These are phyloP conservation scores for Ptychobarbus kaznakovi DNA, from an alignment of 2,797 vertebrate genomes.

Conservation along the genomic window DNA sequence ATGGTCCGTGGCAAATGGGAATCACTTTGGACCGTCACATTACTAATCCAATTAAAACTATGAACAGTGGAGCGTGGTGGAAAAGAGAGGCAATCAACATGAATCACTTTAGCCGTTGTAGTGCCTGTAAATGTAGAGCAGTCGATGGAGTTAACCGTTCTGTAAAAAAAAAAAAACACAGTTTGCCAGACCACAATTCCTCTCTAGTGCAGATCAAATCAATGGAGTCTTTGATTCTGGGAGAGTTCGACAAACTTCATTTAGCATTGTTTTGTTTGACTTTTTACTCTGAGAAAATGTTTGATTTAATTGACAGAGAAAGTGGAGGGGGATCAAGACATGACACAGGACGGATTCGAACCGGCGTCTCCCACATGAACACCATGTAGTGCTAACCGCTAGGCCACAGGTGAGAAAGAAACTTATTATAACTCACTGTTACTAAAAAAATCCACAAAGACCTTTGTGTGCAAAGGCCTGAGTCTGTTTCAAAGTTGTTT, in stretches of 20 bases:
- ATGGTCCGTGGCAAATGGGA: constrained; percentile 70
- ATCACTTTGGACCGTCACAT: constrained; percentile 67
- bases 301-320: constrained; percentile 1
- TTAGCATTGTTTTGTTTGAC: neutral
- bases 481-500: constrained; percentile 4
- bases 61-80: constrained; percentile 73
- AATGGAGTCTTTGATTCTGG: constrained; percentile 37
- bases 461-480: neutral
- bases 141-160: constrained; percentile 59
- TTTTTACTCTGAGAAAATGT: neutral
- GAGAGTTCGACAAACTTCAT: neutral
- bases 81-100: constrained; percentile 77
- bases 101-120: constrained; percentile 74
- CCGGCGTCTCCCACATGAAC: neutral
- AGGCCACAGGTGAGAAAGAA: constrained; percentile 3
- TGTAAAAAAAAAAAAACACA: constrained; percentile 39
- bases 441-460: neutral
- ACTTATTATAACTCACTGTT: neutral
- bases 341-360: neutral
- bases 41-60: constrained; percentile 75
- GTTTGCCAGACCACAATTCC: constrained; percentile 19
- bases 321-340: neutral
- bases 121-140: constrained; percentile 64
- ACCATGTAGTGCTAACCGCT: neutral
- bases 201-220: constrained; percentile 16